phyloP scores from a whole-genome alignment of 2,888 invertebrate genomes.

The Anorthoa munda region DNA sequence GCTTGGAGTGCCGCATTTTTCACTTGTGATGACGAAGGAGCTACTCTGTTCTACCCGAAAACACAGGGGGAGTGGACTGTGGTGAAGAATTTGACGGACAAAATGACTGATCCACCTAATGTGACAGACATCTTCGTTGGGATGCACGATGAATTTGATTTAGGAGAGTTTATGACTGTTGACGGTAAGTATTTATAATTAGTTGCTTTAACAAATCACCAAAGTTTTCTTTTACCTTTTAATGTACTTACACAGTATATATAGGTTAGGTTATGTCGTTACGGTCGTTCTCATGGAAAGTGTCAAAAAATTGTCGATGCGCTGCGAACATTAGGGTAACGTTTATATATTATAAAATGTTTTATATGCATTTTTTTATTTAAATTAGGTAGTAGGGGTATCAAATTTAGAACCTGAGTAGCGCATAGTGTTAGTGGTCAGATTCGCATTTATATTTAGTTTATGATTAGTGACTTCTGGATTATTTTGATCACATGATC shows the following conservation, averaged over 20 bases:
- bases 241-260: too few relatives aligned
- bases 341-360: background rate
- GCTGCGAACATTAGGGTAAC: background rate
- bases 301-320: background rate
- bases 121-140: slow-evolving; percentile 72
- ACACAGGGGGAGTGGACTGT: slow-evolving; percentile 70
- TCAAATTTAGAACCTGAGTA: background rate
- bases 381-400: background rate
- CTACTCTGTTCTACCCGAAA: slow-evolving; percentile 75
- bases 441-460: too few relatives aligned
- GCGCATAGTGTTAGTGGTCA: background rate
- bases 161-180: slow-evolving; percentile 75
- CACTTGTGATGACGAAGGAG: slow-evolving; percentile 74
- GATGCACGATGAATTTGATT: slow-evolving; percentile 70
- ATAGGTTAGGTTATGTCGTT: too few relatives aligned
- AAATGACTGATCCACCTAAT: slow-evolving; percentile 58
- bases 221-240: background rate
- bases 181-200: slow-evolving; percentile 70
- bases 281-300: background rate
- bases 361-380: background rate
- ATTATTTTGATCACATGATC: background rate
- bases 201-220: background rate
- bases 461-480: background rate
- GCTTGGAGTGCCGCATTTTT: slow-evolving; percentile 70
- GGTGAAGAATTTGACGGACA: slow-evolving; percentile 64